These are phyloP conservation scores for Lates calcarifer DNA, from an alignment of 2,113 vertebrate genomes.

Conservation along the genomic window DNA sequence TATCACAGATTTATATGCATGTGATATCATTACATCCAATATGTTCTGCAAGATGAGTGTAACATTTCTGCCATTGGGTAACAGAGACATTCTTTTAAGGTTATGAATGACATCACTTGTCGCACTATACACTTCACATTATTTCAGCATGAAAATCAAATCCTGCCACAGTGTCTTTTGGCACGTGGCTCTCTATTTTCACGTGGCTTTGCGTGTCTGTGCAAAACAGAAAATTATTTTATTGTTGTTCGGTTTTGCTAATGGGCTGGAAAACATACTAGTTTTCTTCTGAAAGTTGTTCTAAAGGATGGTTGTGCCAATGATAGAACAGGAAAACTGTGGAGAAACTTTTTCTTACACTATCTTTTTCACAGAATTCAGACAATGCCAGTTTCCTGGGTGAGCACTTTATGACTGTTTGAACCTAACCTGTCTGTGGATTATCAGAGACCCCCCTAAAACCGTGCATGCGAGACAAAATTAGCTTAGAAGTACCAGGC, in stretches of 20 bases:
- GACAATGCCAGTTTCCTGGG: conserved; percentile 30
- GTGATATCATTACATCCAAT: conserved; percentile 16
- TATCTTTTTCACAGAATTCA: conserved; percentile 16
- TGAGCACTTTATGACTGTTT: conserved; percentile 79
- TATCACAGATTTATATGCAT: conserved; percentile 48
- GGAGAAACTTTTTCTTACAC: neutral
- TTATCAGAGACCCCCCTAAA: conserved; percentile 80
- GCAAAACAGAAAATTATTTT: neutral
- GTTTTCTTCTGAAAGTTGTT: neutral
- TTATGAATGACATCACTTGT: conserved; percentile 28
- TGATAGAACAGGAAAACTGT: neutral
- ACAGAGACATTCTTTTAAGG: conserved; percentile 9
- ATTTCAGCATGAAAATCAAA: conserved; percentile 30
- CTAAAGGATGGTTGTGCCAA: neutral
- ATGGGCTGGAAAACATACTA: too few relatives aligned
- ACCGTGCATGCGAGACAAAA: conserved; percentile 79
- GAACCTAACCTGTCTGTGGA: conserved; percentile 87
- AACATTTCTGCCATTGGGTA: neutral
- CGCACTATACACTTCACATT: neutral
- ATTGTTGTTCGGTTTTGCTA: too few relatives aligned
- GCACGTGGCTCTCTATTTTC: conserved; percentile 26
- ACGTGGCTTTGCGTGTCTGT: conserved; percentile 1
- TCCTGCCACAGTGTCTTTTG: neutral
- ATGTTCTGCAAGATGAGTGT: conserved; percentile 11
- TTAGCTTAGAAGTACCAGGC: conserved; percentile 93